These are phyloP conservation scores for Oeneis ivallda DNA, from an alignment of 2,888 invertebrate species.

Conservation along the genomic window DNA sequence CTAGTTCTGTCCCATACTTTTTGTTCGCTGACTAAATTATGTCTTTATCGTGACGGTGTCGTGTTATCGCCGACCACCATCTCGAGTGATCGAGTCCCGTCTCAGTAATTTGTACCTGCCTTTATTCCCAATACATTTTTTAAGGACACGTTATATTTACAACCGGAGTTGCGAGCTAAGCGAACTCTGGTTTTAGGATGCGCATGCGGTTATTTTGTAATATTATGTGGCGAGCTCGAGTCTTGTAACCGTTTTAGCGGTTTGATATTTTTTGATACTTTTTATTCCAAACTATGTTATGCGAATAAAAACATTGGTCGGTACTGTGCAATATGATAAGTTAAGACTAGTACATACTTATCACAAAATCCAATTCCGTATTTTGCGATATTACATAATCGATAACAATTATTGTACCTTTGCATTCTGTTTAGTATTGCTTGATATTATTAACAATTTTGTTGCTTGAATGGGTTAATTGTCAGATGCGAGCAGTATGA, in stretches of 20 bases:
- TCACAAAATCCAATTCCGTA: too few species aligned
- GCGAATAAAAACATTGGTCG: not conserved
- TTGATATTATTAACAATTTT: too few species aligned
- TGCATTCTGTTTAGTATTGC: too few species aligned
- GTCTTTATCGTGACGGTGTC: conserved; percentile 75
- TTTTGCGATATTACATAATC: too few species aligned
- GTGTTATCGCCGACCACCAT: conserved; percentile 70
- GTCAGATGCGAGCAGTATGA: too few species aligned
- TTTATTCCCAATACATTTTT: conserved; percentile 53
- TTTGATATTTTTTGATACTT: conserved; percentile 4
- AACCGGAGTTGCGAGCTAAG: conserved; percentile 29
- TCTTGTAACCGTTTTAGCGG: conserved; percentile 4
- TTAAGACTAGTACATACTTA: not conserved
- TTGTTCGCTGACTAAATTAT: conserved; percentile 78
- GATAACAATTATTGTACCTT: too few species aligned
- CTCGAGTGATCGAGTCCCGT: conserved; percentile 68
- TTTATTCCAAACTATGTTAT: conserved; percentile 3
- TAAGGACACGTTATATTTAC: conserved; percentile 48
- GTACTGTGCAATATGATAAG: not conserved
- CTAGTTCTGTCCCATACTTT: conserved; percentile 69
- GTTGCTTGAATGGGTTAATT: too few species aligned
- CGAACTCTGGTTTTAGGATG: conserved; percentile 13
- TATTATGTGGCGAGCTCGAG: not conserved
- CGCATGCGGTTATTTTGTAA: conserved; percentile 5
- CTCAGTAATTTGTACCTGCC: conserved; percentile 76